Evolutionary conservation across 1,140 invertebrate genomes (phyloP).

Genomic region (Polyergus mexicanus): DNA sequence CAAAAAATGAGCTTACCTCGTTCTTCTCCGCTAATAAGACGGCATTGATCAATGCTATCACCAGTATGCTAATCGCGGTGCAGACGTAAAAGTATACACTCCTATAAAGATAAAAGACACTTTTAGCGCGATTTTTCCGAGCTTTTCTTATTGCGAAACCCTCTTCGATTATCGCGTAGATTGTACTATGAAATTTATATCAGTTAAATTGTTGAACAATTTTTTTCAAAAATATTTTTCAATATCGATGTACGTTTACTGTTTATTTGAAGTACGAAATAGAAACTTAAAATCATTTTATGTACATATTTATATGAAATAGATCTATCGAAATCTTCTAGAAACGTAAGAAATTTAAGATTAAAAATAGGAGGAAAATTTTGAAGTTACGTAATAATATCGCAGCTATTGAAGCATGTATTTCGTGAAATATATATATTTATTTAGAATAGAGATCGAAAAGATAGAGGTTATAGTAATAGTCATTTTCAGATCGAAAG

Average conservation of each 20-base stretch:
- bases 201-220: background rate
- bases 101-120: conserved; percentile 67
- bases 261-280: no score
- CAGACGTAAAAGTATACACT: conserved; percentile 81
- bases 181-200: background rate
- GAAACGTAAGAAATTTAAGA: no score
- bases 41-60: conserved; percentile 81
- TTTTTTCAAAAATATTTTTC: background rate
- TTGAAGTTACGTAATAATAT: no score
- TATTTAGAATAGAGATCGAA: no score
- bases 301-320: no score
- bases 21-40: conserved; percentile 83
- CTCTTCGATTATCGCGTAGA: background rate
- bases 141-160: background rate
- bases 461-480: no score
- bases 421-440: no score
- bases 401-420: no score
- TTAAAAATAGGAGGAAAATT: no score
- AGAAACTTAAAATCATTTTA: no score
- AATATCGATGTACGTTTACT: background rate
- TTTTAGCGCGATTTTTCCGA: background rate
- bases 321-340: no score
- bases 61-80: conserved; percentile 75
- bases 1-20: conserved; percentile 74
- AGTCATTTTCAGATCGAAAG: no score